Conservation (phyloP, 2,888 invertebrate species). For the Luperina nickerlii region DNA sequence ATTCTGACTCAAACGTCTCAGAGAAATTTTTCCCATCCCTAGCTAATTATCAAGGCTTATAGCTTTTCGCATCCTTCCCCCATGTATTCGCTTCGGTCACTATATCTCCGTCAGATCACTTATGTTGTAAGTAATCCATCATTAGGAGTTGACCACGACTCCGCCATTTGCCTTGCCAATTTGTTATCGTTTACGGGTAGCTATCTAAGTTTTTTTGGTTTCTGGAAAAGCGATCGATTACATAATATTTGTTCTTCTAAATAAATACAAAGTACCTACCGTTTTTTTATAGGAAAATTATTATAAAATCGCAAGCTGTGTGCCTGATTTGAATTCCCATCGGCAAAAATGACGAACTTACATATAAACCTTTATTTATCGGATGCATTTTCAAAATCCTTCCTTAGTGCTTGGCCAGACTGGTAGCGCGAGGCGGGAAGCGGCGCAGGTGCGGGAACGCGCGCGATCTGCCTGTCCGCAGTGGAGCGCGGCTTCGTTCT, state of each 20-base stretch:
- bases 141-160: constrained; percentile 42
- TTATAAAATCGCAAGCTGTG: neutral
- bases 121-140: constrained; percentile 52
- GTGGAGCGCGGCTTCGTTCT: too few species aligned
- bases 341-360: neutral
- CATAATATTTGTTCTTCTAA: neutral
- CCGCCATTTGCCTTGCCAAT: constrained; percentile 38
- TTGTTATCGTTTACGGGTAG: constrained; percentile 23
- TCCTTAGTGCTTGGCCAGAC: too few species aligned
- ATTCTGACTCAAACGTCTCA: too few species aligned
- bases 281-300: neutral
- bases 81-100: constrained; percentile 34
- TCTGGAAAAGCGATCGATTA: neutral
- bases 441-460: too few species aligned
- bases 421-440: too few species aligned
- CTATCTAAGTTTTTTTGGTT: constrained; percentile 11
- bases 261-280: neutral
- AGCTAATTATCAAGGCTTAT: constrained; percentile 43
- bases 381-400: too few species aligned
- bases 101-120: constrained; percentile 41
- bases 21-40: neutral
- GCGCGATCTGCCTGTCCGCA: too few species aligned
- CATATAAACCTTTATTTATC: neutral
- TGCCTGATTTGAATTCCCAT: neutral
- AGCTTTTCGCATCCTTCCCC: constrained; percentile 24